phyloP scores from a whole-genome alignment of 2,797 vertebrate genomes.

The Trachops cirrhosus region DNA sequence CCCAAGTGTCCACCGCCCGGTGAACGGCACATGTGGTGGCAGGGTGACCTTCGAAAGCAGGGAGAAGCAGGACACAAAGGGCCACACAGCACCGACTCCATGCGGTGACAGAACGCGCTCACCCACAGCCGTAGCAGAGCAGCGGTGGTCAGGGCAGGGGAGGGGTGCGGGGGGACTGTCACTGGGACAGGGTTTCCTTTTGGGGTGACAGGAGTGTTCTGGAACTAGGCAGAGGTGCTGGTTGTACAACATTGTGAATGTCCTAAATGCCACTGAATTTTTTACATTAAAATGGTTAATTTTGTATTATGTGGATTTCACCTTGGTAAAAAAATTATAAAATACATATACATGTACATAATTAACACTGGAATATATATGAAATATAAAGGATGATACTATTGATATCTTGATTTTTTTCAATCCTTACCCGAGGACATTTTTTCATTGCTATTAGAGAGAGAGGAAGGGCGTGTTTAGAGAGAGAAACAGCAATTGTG shows the following conservation, averaged over 20 bases:
- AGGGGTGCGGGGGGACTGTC: not conserved
- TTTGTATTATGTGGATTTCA: not conserved
- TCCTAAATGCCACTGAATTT: not conserved
- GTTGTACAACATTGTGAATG: not conserved
- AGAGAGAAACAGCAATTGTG: too few relatives aligned
- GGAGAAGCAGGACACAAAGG: not conserved
- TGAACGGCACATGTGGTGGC: not conserved
- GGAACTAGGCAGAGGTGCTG: not conserved
- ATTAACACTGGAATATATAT: not conserved
- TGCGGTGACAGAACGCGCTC: not conserved
- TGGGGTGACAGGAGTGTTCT: not conserved
- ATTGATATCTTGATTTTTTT: not conserved
- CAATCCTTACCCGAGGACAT: not conserved
- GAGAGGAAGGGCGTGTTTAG: not conserved
- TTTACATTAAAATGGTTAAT: not conserved
- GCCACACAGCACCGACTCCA: not conserved
- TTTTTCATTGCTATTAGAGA: not conserved
- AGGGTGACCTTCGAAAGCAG: not conserved
- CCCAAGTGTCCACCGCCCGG: not conserved
- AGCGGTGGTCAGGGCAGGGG: not conserved
- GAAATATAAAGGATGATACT: not conserved
- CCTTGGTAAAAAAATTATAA: not conserved
- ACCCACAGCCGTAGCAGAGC: not conserved
- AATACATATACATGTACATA: not conserved
- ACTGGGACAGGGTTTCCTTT: not conserved